These are phyloP conservation scores for Chrysodeixis includens DNA, from an alignment of 2,888 invertebrate species.

Conservation along the genomic window DNA sequence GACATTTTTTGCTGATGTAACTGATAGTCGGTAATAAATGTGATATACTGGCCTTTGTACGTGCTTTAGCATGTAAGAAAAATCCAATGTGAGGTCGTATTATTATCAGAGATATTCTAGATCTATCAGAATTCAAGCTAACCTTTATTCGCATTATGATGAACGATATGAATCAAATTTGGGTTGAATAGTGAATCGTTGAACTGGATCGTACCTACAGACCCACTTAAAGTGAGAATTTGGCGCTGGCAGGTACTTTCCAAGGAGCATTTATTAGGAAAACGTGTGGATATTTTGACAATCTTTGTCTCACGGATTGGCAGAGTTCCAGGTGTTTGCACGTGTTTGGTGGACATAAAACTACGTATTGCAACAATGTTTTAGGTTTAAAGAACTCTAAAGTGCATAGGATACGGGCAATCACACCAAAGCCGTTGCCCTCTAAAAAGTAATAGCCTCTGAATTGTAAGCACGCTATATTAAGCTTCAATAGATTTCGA, in stretches of 20 bases:
- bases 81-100: not conserved
- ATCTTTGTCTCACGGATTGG: slow-evolving; percentile 35
- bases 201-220: not conserved
- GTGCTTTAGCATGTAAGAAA: slow-evolving; percentile 10
- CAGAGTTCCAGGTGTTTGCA: slow-evolving; percentile 33
- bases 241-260: slow-evolving; percentile 11
- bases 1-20: slow-evolving; percentile 40
- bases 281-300: slow-evolving; percentile 36
- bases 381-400: slow-evolving; percentile 41
- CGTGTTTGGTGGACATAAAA: slow-evolving; percentile 27
- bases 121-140: not conserved
- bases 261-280: slow-evolving; percentile 21
- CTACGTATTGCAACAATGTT: slow-evolving; percentile 19
- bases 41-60: slow-evolving; percentile 20
- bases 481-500: not conserved
- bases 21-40: slow-evolving; percentile 31
- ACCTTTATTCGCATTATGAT: not conserved
- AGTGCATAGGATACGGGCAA: slow-evolving; percentile 19
- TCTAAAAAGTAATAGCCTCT: not conserved
- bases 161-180: not conserved
- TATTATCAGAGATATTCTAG: not conserved
- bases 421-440: not conserved
- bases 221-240: slow-evolving; percentile 11
- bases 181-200: not conserved
- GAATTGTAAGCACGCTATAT: not conserved